Conservation (phyloP, 2,797 vertebrate genomes). For the Hephaestus fuliginosus region DNA sequence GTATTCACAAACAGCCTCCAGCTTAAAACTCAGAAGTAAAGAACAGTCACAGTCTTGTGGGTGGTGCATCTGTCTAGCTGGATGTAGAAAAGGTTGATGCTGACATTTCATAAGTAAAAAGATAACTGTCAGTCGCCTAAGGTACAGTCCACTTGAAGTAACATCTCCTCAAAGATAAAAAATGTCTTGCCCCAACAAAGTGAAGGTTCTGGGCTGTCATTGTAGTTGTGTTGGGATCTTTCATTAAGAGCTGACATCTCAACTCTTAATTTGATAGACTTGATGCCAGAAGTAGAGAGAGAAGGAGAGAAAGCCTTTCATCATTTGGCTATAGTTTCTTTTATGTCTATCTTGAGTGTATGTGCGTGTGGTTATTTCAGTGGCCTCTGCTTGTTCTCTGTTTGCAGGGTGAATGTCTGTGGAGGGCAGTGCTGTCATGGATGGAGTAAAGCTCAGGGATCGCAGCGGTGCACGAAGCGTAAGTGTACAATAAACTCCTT, state of each 20-base stretch:
- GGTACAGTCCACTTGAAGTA: not conserved
- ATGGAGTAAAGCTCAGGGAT: conserved; percentile 93
- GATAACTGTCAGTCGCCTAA: not conserved
- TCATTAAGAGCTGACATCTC: too few relatives aligned
- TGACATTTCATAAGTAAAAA: conserved; percentile 3
- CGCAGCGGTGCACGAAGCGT: conserved; percentile 97
- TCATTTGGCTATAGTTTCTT: not conserved
- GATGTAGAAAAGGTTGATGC: not conserved
- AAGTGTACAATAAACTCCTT: conserved; percentile 78
- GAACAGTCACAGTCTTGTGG: not conserved
- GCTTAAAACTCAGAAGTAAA: not conserved
- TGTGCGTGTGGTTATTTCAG: conserved; percentile 19
- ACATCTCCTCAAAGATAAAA: not conserved
- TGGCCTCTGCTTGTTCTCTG: conserved; percentile 50
- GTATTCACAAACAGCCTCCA: not conserved
- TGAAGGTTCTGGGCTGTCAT: not conserved
- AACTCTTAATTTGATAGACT: not conserved
- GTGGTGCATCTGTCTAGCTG: not conserved
- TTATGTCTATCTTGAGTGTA: not conserved
- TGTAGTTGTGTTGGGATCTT: not conserved
- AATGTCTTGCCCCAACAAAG: not conserved
- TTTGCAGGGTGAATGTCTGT: conserved; percentile 94
- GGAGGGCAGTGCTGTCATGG: conserved; percentile 97
- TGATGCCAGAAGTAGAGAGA: not conserved
- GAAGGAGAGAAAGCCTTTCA: not conserved